phyloP scores from a whole-genome alignment of 2,888 invertebrate genomes.

The Lycia hirtaria region DNA sequence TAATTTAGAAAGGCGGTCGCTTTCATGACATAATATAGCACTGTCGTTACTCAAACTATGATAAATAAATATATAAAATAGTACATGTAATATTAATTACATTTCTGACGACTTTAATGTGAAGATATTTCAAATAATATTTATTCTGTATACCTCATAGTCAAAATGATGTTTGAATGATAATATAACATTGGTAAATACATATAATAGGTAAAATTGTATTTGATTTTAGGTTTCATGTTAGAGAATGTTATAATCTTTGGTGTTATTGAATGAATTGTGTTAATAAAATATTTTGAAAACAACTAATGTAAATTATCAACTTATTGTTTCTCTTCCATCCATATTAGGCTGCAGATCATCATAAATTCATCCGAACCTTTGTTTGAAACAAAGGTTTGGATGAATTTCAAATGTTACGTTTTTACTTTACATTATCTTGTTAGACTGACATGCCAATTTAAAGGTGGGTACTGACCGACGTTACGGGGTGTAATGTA shows the following conservation, averaged over 20 bases:
- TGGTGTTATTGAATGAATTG: slow-evolving; percentile 87
- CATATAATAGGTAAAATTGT: slow-evolving; percentile 81
- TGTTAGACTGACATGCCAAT: too few species aligned
- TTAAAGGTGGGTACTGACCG: too few species aligned
- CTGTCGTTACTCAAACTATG: slow-evolving; percentile 67
- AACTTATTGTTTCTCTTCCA: slow-evolving; percentile 70
- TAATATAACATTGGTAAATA: slow-evolving; percentile 80
- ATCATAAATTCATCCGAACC: too few species aligned
- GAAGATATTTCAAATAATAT: slow-evolving; percentile 77
- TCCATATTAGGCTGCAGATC: too few species aligned
- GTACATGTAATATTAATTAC: slow-evolving; percentile 60
- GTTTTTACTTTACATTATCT: too few species aligned
- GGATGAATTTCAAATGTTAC: too few species aligned
- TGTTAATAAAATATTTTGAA: slow-evolving; percentile 87
- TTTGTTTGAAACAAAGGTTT: too few species aligned
- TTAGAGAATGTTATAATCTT: slow-evolving; percentile 86
- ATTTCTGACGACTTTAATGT: slow-evolving; percentile 76
- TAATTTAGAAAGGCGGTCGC: slow-evolving; percentile 64
- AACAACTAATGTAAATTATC: slow-evolving; percentile 79
- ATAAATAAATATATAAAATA: slow-evolving; percentile 53
- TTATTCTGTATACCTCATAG: slow-evolving; percentile 84
- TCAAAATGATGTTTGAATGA: slow-evolving; percentile 84
- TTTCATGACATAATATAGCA: slow-evolving; percentile 68
- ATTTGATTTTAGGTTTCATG: slow-evolving; percentile 85
- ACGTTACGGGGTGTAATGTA: too few species aligned